Evolutionary conservation across 2,797 vertebrate species (phyloP), one percentile per base, ranked within the genome.

Genomic region (Eutrigla gurnardus): DNA sequence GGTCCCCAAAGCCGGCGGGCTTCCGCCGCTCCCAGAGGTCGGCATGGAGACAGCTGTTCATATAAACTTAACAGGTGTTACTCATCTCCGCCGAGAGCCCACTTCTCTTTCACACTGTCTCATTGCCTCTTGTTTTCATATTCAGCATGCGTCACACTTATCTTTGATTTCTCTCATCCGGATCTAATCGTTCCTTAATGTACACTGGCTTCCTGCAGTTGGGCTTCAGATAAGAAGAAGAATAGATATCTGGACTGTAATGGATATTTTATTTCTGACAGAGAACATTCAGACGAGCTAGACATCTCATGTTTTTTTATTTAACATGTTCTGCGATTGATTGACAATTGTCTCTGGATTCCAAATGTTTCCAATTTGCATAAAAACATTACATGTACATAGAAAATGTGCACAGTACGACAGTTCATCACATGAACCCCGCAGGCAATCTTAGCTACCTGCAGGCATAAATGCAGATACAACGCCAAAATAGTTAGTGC

Each of bases 61-160:
- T 69, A 73, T 82, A 83, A 88, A 87, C 70, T 47, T 77, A 84
- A 80, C 83, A 90, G 88, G 80, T 91, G 89, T 83, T 88, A 7
- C 50, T 33, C 32, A 37, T 81, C 60, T 65, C 77, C n/a, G 2
- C 57, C 65, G 77, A 86, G 83, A 87, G 36, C 14, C 6, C 25
- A 25, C 60, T 17, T 78, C 45, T 53, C 68, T 52, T 47, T 70
- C 49, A 33, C 14, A 7, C 33, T 42, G 17, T 66, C 57, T 82
- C 25, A 0, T 42, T 53, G 71, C 42, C 5, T 25, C 25, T 61
- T 39, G 15, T 77, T 75, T 74, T 68, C 55, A 35, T 65, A 43
- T 53, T 65, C 67, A 47, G 45, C 17, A 43, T 43, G 49, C 25
- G 36, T 65, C 17, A 14, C 14, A n/a, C 14, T 25, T 7, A 40